Evolutionary conservation across 2,797 vertebrate species (phyloP).

Genomic region (Neomorphus geoffroyi): DNA sequence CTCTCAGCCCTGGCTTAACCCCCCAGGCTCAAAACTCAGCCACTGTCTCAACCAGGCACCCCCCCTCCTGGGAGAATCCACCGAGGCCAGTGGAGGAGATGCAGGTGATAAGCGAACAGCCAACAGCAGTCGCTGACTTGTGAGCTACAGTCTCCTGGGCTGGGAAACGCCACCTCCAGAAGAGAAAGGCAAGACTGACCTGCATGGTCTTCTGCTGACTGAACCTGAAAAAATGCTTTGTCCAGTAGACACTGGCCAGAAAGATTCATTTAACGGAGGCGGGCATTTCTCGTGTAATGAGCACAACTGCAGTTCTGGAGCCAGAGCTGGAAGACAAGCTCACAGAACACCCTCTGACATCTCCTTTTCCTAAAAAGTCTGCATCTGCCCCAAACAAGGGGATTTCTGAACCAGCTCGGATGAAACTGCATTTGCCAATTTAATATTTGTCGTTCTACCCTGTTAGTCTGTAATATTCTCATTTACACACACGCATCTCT

Average conservation of each 20-base stretch:
- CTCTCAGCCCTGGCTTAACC: not conserved
- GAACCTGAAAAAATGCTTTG: not conserved
- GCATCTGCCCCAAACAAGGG: not conserved
- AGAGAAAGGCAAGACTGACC: not conserved
- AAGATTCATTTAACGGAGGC: not conserved
- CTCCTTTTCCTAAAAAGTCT: not conserved
- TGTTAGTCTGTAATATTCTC: not conserved
- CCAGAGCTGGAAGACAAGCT: not conserved
- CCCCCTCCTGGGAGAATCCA: not conserved
- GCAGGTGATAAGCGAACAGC: not conserved
- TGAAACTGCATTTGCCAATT: not conserved
- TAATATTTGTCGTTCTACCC: not conserved
- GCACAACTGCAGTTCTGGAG: not conserved
- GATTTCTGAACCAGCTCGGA: not conserved
- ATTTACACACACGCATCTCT: not conserved
- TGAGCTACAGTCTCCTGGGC: not conserved
- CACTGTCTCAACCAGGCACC: not conserved
- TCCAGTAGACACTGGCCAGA: not conserved
- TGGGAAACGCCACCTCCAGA: not conserved
- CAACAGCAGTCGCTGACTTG: accelerated
- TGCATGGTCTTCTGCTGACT: not conserved
- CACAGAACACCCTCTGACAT: not conserved
- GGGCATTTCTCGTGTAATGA: not conserved
- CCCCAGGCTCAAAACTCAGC: not conserved
- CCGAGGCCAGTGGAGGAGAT: not conserved